Evolutionary conservation across 1,140 invertebrate species (phyloP), one percentile per base, ranked within the genome.

Genomic region (Leucophenga varia): DNA sequence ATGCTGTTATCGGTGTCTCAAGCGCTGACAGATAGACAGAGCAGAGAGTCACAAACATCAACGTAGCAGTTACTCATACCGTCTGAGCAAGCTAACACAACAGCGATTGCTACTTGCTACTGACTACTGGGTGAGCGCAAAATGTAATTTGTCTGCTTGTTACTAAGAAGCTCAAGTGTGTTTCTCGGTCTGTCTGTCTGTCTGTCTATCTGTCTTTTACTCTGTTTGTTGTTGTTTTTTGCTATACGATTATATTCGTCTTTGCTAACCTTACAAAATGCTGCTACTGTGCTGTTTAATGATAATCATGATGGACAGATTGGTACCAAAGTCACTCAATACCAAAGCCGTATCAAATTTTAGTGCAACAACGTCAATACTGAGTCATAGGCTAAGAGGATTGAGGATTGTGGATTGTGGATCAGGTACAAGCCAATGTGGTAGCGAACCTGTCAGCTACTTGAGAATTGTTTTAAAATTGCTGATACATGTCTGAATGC

Each of bases 291-390:
- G 7, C 7, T n/a, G 63, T 59, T 72, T 72, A 69, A 72, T 67
- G 69, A 63, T 72, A 72, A 72, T 72, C 64, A 72, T 72, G 69
- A 72, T 72, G 69, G 69, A 72, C 69, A 72, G 68, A 72, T 72
- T 72, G 69, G 69, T 72, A 72, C 69, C 69, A 72, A 72, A 72
- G 69, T 72, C 69, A 72, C 55, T 72, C 65, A 63, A 61, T 63
- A 68, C 59, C 63, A 63, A 63, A 63, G 63, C 61, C 57, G 5
- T 25, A 10, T 36, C 7, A 10, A n/a, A 34, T 43, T 31, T 30
- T 28, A 20, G 19, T 22, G 22, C 22, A 39, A 4, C 20, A 20
- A 7, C 14, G 21, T 20, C 4, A 38, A 19, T 20, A 43, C 16
- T 14, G 12, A 28, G 17, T 16, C 34, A 35, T 35, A 35, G 13